Percentiles rank a stretch among this genome's conserved stretches.
These are phyloP conservation scores for Notamacropus eugenii DNA, from an alignment of 2,797 vertebrate species.

Conservation along the genomic window DNA sequence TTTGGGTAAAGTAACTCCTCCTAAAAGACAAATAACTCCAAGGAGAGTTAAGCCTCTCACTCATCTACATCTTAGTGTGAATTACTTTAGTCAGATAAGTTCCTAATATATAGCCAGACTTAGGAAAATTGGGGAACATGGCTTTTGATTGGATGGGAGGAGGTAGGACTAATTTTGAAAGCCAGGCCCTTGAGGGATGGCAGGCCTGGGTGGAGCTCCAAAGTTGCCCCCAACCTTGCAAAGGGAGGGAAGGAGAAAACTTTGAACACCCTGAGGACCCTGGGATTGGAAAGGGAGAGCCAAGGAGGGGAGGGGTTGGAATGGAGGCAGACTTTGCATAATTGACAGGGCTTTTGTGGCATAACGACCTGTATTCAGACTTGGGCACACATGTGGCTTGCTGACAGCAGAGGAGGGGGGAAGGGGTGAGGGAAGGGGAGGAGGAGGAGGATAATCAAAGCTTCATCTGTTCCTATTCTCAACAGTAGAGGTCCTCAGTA, in stretches of 20 bases:
- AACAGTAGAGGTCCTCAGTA: constrained; percentile 92
- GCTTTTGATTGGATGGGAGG: not conserved
- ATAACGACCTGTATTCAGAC: not conserved
- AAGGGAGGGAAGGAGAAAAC: not conserved
- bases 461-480: constrained; percentile 74
- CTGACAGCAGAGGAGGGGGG: not conserved
- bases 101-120: not conserved
- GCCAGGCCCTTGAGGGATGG: not conserved
- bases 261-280: not conserved
- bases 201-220: not conserved
- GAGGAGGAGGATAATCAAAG: not conserved
- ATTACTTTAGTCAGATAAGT: not conserved
- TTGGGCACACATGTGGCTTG: not conserved
- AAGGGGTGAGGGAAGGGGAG: not conserved
- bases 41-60: not conserved
- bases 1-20: not conserved
- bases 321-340: not conserved
- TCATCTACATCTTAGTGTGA: not conserved
- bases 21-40: not conserved
- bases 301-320: not conserved
- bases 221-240: not conserved
- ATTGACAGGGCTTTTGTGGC: not conserved
- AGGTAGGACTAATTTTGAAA: not conserved
- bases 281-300: not conserved
- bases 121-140: not conserved